Conservation (phyloP, 2,888 invertebrate genomes). For the Elegia similella region DNA sequence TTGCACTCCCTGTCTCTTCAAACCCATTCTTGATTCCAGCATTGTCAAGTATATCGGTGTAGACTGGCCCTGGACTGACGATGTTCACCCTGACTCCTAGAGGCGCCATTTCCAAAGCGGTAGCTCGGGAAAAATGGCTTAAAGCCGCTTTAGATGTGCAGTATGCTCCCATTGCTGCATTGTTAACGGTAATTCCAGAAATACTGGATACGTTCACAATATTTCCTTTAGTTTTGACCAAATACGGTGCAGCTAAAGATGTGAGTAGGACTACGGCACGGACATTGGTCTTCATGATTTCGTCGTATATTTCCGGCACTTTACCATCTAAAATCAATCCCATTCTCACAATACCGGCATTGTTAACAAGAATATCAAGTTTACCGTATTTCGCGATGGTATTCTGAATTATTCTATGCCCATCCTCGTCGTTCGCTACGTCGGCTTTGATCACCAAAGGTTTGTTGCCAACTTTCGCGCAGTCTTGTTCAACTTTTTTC, state of each 20-base stretch:
- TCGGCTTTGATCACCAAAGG: constrained; percentile 32
- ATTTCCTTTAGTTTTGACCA: constrained; percentile 40
- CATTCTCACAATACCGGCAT: constrained; percentile 31
- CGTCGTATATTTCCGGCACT: constrained; percentile 21
- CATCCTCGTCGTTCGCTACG: constrained; percentile 33
- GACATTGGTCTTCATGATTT: constrained; percentile 30
- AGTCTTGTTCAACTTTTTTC: constrained; percentile 22
- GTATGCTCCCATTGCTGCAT: too few relatives aligned
- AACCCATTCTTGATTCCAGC: constrained; percentile 23
- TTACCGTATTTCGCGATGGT: constrained; percentile 32
- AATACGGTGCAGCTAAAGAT: constrained; percentile 33
- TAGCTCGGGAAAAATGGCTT: constrained; percentile 36
- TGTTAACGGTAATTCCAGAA: constrained; percentile 24
- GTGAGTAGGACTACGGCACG: constrained; percentile 35
- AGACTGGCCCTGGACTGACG: constrained; percentile 85
- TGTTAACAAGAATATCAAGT: constrained; percentile 40
- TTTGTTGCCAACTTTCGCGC: constrained; percentile 20
- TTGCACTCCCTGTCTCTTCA: constrained; percentile 3
- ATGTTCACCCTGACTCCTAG: constrained; percentile 41
- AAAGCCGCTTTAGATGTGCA: constrained; percentile 42
- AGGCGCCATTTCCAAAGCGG: constrained; percentile 35
- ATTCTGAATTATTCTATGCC: constrained; percentile 26
- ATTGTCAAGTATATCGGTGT: constrained; percentile 36
- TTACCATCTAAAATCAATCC: constrained; percentile 26
- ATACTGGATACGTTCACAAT: constrained; percentile 41